Evolutionary conservation across 2,888 invertebrate species (phyloP).

Genomic region (Agriopis leucophaearia): DNA sequence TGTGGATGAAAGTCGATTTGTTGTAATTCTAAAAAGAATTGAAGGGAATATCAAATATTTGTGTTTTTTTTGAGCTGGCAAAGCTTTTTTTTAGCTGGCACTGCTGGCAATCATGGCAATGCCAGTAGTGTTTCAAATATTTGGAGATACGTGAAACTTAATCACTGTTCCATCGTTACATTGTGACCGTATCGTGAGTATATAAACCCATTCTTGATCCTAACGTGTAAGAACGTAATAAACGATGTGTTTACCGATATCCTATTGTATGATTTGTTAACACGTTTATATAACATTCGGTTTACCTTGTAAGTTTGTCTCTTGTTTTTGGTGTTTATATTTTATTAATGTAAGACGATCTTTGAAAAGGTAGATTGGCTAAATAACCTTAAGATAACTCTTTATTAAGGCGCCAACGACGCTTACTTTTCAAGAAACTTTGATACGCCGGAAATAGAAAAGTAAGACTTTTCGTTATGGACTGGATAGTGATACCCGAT

Average conservation of each 20-base stretch:
- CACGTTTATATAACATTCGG: conserved; percentile 13
- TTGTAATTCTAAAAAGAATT: no score
- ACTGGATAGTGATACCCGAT: no score
- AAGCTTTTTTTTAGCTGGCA: no score
- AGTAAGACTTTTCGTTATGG: no score
- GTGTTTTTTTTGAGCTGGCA: no score
- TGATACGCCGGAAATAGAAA: no score
- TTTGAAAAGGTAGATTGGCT: background rate
- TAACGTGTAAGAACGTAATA: conserved; percentile 57
- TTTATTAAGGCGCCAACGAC: no score
- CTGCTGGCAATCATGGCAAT: background rate
- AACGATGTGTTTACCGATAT: conserved; percentile 59
- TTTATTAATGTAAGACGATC: background rate
- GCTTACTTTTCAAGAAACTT: no score
- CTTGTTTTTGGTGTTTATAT: background rate
- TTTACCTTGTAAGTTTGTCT: conserved; percentile 13
- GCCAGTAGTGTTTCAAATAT: no score
- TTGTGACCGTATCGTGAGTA: conserved; percentile 23
- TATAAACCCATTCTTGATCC: conserved; percentile 49
- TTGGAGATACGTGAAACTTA: background rate
- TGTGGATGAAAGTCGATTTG: no score
- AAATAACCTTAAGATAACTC: background rate
- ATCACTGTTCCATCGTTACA: conserved; percentile 27
- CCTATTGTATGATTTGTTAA: conserved; percentile 49
- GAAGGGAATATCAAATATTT: no score